Percentiles rank a stretch among this genome's conserved stretches.
phyloP scores from a whole-genome alignment of 2,888 invertebrate genomes.

The Ernsta delagoae region DNA sequence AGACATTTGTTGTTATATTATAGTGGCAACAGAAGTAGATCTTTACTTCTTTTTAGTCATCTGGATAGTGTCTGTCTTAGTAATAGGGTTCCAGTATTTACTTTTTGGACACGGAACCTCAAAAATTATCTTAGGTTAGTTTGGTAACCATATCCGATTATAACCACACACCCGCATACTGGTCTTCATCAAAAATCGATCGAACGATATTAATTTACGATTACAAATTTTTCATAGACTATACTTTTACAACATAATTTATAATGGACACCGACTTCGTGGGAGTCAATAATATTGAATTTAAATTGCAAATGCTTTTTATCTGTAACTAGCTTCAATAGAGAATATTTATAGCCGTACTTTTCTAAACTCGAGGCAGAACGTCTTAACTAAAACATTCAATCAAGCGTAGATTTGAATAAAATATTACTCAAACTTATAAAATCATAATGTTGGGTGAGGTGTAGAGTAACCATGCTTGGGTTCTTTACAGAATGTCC shows the following conservation, averaged over 20 bases:
- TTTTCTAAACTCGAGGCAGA: constrained; percentile 46
- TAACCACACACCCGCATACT: not conserved
- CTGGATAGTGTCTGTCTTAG: no score
- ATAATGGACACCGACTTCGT: constrained; percentile 36
- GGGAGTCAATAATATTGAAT: constrained; percentile 45
- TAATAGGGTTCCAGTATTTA: no score
- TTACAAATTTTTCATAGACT: constrained; percentile 19
- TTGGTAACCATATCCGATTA: no score
- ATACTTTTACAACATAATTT: constrained; percentile 26
- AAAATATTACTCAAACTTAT: constrained; percentile 81
- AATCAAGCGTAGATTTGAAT: constrained; percentile 81
- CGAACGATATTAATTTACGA: constrained; percentile 15
- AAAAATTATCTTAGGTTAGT: no score
- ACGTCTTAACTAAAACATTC: constrained; percentile 71
- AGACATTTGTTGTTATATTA: no score
- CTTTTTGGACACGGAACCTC: no score
- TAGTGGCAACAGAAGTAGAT: no score
- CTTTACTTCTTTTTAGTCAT: no score
- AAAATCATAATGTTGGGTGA: constrained; percentile 75
- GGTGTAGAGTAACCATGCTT: constrained; percentile 11
- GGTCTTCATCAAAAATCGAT: constrained; percentile 14
- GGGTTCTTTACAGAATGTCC: no score
- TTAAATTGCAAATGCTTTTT: constrained; percentile 60
- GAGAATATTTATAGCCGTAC: constrained; percentile 46
- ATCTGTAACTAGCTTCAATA: constrained; percentile 42